Evolutionary conservation across 1,140 invertebrate genomes (phyloP).

Genomic region (Zaprionus vittiger): DNA sequence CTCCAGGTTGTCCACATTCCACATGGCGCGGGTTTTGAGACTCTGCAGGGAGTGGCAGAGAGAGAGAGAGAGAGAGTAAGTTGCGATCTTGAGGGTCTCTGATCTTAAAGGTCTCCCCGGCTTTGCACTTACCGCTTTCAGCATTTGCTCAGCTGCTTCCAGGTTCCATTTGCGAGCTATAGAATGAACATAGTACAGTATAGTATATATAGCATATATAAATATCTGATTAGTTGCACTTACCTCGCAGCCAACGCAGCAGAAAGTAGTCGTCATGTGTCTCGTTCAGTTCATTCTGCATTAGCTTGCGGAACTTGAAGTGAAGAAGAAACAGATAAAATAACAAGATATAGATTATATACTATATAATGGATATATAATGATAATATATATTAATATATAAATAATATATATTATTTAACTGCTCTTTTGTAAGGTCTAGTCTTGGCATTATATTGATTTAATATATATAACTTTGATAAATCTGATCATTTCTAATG

Average conservation of each 20-base stretch:
- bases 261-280: conserved; percentile 92
- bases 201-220: background rate
- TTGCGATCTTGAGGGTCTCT: no score
- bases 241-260: conserved; percentile 92
- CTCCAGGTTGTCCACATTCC: conserved; percentile 89
- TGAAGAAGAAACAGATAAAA: conserved; percentile 45
- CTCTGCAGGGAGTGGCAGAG: conserved; percentile 44
- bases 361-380: no score
- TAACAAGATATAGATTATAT: background rate
- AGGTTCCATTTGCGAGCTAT: conserved; percentile 92
- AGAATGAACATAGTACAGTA: background rate
- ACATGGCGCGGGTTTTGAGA: conserved; percentile 85
- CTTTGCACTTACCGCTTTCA: conserved; percentile 86
- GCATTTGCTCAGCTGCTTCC: conserved; percentile 93
- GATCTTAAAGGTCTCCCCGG: background rate
- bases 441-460: no score
- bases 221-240: conserved; percentile 38
- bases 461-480: no score
- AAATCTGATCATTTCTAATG: no score
- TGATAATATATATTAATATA: no score
- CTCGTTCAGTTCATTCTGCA: conserved; percentile 88
- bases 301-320: conserved; percentile 88
- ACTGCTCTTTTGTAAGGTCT: no score
- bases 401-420: no score
- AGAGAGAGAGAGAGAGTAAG: background rate